Percentiles rank a stretch among this genome's conserved stretches.
Evolutionary conservation across 1,140 invertebrate species (phyloP).

Genomic region (Chelonus insularis): DNA sequence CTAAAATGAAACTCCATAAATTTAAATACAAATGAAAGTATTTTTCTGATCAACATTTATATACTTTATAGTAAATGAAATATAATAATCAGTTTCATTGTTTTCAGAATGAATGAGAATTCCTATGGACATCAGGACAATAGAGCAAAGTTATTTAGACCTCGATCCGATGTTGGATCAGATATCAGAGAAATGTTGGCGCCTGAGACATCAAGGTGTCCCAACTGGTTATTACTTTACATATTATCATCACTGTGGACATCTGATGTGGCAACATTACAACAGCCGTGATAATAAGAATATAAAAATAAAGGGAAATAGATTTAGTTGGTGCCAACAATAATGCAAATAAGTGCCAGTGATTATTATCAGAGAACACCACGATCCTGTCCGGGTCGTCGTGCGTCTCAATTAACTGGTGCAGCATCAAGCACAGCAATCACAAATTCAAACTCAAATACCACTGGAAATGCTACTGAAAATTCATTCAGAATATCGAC

Average conservation of each 20-base stretch:
- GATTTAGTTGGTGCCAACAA: constrained; percentile 18
- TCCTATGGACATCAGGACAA: neutral
- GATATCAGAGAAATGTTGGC: too few species aligned
- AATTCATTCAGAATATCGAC: constrained; percentile 37
- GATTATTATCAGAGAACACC: constrained; percentile 51
- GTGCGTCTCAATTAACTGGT: constrained; percentile 21
- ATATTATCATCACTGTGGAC: neutral
- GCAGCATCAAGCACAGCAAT: constrained; percentile 31
- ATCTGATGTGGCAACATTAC: neutral
- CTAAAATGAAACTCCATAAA: too few species aligned
- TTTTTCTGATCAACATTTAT: too few species aligned
- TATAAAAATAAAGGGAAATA: neutral
- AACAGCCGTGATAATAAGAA: constrained; percentile 1
- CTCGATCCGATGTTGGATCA: neutral
- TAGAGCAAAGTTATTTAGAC: neutral
- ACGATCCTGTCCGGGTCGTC: constrained; percentile 49
- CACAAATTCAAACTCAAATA: constrained; percentile 25
- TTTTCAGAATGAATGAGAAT: neutral
- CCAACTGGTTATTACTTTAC: too few species aligned
- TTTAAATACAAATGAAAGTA: too few species aligned
- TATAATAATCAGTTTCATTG: neutral
- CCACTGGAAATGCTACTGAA: constrained; percentile 26
- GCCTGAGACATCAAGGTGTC: too few species aligned
- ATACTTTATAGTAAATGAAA: neutral
- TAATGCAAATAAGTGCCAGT: constrained; percentile 49